Conservation (phyloP, 2,113 vertebrate genomes). For the Phoxinus phoxinus region DNA sequence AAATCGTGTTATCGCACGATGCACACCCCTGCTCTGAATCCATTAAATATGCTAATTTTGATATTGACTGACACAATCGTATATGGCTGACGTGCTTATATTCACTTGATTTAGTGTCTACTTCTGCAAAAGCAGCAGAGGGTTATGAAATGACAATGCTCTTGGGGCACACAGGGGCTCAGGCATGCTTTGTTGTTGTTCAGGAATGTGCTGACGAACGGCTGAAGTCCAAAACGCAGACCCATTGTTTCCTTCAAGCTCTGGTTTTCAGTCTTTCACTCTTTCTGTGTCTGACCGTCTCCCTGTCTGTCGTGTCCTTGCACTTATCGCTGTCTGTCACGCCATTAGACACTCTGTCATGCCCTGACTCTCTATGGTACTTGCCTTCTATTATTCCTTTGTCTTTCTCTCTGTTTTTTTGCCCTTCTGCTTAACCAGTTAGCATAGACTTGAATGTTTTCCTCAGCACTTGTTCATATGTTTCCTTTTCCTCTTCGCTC, state of each 20-base stretch:
- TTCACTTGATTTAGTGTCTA: not conserved
- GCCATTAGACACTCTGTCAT: not conserved
- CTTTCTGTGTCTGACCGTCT: constrained; percentile 24
- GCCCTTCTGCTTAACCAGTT: constrained; percentile 29
- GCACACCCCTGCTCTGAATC: not conserved
- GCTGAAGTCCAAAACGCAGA: constrained; percentile 65
- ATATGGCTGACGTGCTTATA: not conserved
- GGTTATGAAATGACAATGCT: constrained; percentile 71
- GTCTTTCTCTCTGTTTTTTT: not conserved
- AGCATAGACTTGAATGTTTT: not conserved
- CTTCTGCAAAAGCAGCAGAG: constrained; percentile 36
- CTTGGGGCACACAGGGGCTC: constrained; percentile 63
- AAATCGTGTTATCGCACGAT: too few species aligned
- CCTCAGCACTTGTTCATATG: not conserved
- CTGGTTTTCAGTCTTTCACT: not conserved
- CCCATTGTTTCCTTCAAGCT: constrained; percentile 46
- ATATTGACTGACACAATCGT: not conserved
- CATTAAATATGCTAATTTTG: not conserved
- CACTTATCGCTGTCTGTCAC: constrained; percentile 48
- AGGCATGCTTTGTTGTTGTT: constrained; percentile 73
- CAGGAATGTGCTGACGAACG: constrained; percentile 80
- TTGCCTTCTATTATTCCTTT: not conserved
- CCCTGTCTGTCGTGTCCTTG: not conserved
- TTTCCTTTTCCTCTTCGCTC: not conserved
- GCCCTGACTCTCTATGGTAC: not conserved